Conservation (phyloP, 2,888 invertebrate species). For the Ectobius pallidus region DNA sequence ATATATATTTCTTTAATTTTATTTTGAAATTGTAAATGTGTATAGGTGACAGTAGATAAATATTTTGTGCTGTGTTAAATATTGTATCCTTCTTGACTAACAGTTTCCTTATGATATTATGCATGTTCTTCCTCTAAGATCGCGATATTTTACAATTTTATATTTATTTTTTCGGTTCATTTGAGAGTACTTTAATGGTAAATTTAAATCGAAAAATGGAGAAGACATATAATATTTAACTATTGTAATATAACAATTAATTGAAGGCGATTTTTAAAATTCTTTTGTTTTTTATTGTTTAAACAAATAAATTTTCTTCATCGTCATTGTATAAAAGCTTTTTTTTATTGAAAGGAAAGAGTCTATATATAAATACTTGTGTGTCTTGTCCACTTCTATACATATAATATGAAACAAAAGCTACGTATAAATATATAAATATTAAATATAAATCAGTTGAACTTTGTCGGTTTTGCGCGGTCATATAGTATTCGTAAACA, state of each 20-base stretch:
- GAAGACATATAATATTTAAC: slow-evolving; percentile 34
- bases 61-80: slow-evolving; percentile 37
- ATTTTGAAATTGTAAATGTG: slow-evolving; percentile 32
- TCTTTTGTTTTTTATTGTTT: slow-evolving; percentile 24
- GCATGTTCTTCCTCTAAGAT: slow-evolving; percentile 18
- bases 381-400: slow-evolving; percentile 35
- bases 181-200: slow-evolving; percentile 10
- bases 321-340: slow-evolving; percentile 38
- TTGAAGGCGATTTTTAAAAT: slow-evolving; percentile 34
- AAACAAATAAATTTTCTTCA: slow-evolving; percentile 22
- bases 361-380: slow-evolving; percentile 34
- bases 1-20: slow-evolving; percentile 30
- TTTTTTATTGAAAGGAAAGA: slow-evolving; percentile 33
- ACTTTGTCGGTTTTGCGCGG: slow-evolving; percentile 22
- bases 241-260: slow-evolving; percentile 41
- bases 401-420: slow-evolving; percentile 30
- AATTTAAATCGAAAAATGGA: slow-evolving; percentile 21
- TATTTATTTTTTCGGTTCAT: slow-evolving; percentile 16
- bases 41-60: slow-evolving; percentile 33
- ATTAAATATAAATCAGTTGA: slow-evolving; percentile 23
- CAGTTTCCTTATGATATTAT: slow-evolving; percentile 15
- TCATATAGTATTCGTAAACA: slow-evolving; percentile 19
- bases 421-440: slow-evolving; percentile 38
- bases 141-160: slow-evolving; percentile 14
- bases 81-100: slow-evolving; percentile 32